Conservation (phyloP, 53 echinoderm and acorn worm species). For the Holothuria scabra region DNA sequence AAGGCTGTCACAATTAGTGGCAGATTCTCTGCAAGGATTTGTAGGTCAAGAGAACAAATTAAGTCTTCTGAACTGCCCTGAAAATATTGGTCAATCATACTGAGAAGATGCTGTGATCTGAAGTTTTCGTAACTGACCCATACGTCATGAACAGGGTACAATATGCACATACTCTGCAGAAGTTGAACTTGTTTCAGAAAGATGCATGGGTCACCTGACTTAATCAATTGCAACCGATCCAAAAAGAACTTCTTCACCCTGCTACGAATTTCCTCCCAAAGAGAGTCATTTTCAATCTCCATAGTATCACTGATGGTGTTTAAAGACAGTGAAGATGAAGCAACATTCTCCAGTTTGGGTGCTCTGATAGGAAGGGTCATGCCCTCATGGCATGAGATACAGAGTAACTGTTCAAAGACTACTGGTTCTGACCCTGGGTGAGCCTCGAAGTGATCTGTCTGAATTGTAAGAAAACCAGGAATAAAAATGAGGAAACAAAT, state of each 20-base stretch:
- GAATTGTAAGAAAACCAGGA: not conserved
- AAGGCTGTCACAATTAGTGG: not conserved
- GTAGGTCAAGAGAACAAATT: not conserved
- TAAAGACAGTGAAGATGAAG: constrained; percentile 77
- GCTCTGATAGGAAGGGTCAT: constrained; percentile 84
- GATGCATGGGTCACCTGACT: not conserved
- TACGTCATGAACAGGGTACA: constrained; percentile 81
- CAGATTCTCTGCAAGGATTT: not conserved
- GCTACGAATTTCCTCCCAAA: constrained; percentile 92
- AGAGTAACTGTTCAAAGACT: constrained; percentile 83
- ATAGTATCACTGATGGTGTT: constrained; percentile 79
- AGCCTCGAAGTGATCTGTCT: constrained; percentile 74
- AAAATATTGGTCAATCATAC: not conserved
- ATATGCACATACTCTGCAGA: constrained; percentile 85
- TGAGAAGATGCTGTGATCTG: constrained; percentile 19
- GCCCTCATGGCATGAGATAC: constrained; percentile 86
- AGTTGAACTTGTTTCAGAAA: constrained; percentile 63
- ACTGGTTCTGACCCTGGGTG: constrained; percentile 76
- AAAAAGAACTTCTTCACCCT: constrained; percentile 77
- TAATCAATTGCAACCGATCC: constrained; percentile 60
- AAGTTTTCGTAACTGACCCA: constrained; percentile 62
- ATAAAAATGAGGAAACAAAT: no score
- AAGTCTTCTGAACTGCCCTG: not conserved
- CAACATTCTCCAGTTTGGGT: constrained; percentile 66
- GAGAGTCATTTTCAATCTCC: constrained; percentile 81